Evolutionary conservation across 2,113 vertebrate genomes (phyloP).

Genomic region (Cyrtonyx montezumae): DNA sequence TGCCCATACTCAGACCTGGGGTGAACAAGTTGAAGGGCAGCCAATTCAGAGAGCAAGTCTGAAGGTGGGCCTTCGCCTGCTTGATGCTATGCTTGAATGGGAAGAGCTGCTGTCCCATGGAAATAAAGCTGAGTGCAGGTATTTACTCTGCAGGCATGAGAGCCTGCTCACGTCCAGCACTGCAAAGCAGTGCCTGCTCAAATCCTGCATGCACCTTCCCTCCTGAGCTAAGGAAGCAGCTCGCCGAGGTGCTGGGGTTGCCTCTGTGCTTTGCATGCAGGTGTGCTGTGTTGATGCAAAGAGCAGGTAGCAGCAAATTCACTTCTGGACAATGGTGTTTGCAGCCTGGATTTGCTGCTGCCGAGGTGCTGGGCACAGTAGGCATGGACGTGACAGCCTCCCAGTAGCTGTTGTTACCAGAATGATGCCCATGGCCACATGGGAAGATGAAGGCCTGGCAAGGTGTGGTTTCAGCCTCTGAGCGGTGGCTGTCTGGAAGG

Average conservation of each 20-base stretch:
- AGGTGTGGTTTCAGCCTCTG: background rate
- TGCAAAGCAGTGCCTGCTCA: background rate
- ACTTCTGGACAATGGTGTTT: background rate
- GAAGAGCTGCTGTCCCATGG: background rate
- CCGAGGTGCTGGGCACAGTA: background rate
- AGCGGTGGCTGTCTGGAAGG: background rate
- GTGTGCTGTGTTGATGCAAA: background rate
- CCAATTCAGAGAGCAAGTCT: background rate
- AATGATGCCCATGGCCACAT: background rate
- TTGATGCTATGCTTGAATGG: background rate
- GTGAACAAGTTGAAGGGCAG: background rate
- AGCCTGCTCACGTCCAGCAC: background rate
- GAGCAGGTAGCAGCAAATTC: background rate
- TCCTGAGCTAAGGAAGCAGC: background rate
- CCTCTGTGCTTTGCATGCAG: background rate
- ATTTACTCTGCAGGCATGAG: background rate
- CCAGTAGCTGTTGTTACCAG: background rate
- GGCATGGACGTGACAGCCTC: background rate
- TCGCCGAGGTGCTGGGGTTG: background rate
- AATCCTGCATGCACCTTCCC: background rate
- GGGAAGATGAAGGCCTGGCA: accelerated
- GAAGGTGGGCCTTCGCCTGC: background rate
- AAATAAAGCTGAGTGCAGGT: background rate
- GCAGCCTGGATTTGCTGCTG: background rate
- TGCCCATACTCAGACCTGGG: background rate